A percentile compares a stretch with the other conserved stretches of the same genome.
Evolutionary conservation across 2,888 invertebrate species (phyloP).

Genomic region (Caenorhabditis sp.): DNA sequence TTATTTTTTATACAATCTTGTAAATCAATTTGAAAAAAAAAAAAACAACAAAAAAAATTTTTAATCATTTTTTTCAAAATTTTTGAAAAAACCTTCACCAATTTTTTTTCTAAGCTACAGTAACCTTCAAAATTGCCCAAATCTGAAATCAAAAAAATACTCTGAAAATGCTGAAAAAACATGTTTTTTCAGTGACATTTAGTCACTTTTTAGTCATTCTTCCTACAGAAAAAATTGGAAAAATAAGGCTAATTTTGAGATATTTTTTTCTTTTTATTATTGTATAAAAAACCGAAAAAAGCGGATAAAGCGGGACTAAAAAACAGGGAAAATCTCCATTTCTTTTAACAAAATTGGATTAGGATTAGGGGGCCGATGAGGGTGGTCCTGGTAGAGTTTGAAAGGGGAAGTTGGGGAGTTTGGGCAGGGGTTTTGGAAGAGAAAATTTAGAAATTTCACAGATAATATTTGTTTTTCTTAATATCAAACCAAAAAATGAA

Average conservation of each 20-base stretch:
- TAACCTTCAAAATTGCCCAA: too few relatives aligned
- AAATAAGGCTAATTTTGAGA: slow-evolving; percentile 22
- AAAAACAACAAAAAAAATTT: too few relatives aligned
- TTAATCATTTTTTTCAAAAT: neutral
- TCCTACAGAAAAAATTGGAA: slow-evolving; percentile 9
- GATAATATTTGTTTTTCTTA: too few relatives aligned
- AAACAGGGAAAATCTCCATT: neutral
- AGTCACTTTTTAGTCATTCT: neutral
- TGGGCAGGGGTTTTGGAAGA: neutral
- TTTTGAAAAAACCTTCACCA: neutral
- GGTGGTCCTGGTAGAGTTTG: neutral
- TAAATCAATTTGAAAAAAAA: too few relatives aligned
- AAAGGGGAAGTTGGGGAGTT: neutral
- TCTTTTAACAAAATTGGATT: slow-evolving; percentile 2
- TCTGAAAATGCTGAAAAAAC: too few relatives aligned
- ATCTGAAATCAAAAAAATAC: neutral
- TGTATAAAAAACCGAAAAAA: neutral
- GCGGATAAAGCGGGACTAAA: neutral
- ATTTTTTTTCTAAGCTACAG: too few relatives aligned
- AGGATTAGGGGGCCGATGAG: neutral
- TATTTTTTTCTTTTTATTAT: neutral
- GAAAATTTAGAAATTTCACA: too few relatives aligned
- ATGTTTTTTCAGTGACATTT: neutral
- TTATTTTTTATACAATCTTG: too few relatives aligned
- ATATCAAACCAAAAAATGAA: neutral